Conservation (phyloP, 2,888 invertebrate genomes). For the Erebia aethiops region DNA sequence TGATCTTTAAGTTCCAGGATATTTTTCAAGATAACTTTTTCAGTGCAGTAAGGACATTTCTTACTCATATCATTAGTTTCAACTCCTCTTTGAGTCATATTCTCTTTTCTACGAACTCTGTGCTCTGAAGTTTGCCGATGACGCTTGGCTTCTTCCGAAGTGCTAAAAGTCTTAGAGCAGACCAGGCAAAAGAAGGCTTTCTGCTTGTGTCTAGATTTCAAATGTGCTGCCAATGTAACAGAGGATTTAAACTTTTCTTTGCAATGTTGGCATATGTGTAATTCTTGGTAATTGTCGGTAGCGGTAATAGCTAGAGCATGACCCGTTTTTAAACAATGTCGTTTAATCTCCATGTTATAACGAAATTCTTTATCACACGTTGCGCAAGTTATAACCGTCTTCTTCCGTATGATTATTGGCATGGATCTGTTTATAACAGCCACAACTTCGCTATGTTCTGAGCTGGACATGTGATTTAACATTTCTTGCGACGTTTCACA, state of each 20-base stretch:
- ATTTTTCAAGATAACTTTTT: constrained; percentile 71
- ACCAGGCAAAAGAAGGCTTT: constrained; percentile 86
- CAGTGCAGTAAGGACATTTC: constrained; percentile 84
- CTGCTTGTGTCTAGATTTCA: constrained; percentile 83
- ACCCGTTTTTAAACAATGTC: constrained; percentile 81
- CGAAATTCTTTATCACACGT: constrained; percentile 87
- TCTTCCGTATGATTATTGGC: constrained; percentile 89
- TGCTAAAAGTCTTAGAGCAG: constrained; percentile 85
- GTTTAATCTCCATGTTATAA: constrained; percentile 88
- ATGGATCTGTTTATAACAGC: constrained; percentile 90
- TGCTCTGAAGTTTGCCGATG: constrained; percentile 87
- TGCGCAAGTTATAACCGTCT: constrained; percentile 84
- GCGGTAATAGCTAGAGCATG: constrained; percentile 80
- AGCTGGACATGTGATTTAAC: constrained; percentile 86
- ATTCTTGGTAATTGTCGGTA: constrained; percentile 85
- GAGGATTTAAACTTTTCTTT: constrained; percentile 83
- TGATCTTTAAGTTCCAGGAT: constrained; percentile 85
- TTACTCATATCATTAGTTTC: constrained; percentile 66
- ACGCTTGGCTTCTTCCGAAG: constrained; percentile 83
- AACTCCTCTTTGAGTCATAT: constrained; percentile 63
- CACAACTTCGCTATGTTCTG: constrained; percentile 88
- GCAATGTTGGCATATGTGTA: constrained; percentile 85
- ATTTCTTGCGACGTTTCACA: constrained; percentile 85
- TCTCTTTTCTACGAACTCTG: constrained; percentile 81
- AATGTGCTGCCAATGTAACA: constrained; percentile 86